Percentiles rank a stretch among this genome's conserved stretches.
phyloP scores from a whole-genome alignment of 2,113 vertebrate genomes.

The Lophius piscatorius region DNA sequence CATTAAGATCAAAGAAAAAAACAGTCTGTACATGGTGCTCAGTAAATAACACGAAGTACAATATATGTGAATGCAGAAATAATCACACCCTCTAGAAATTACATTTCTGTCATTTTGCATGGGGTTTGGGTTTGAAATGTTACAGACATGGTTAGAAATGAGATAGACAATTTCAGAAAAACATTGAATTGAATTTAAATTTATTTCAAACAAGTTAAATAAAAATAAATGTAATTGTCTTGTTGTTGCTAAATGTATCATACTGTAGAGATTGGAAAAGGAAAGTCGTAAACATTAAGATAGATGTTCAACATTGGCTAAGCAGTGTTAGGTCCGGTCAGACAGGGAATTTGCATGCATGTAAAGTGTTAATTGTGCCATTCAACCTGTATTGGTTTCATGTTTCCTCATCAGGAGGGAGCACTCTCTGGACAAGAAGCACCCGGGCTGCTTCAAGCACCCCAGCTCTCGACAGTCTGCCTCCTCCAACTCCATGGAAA shows the following conservation, averaged over 20 bases:
- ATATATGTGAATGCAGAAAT: too few relatives aligned
- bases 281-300: neutral
- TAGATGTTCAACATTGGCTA: neutral
- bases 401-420: constrained; percentile 84
- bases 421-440: constrained; percentile 92
- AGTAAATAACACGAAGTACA: too few relatives aligned
- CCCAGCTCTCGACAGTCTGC: constrained; percentile 85
- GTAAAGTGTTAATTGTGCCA: neutral
- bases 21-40: too few relatives aligned
- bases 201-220: too few relatives aligned
- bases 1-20: too few relatives aligned
- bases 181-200: too few relatives aligned
- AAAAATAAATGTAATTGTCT: too few relatives aligned
- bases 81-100: too few relatives aligned
- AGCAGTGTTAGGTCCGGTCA: constrained; percentile 11
- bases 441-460: constrained; percentile 89
- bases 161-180: too few relatives aligned
- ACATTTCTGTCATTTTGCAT: neutral
- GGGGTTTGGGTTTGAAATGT: neutral
- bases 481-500: constrained; percentile 92
- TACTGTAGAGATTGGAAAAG: constrained; percentile 7
- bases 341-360: constrained; percentile 4
- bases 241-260: neutral
- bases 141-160: neutral
- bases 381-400: constrained; percentile 38